Base-by-base conservation (phyloP, 64 coral and sea anemone species). In the Hydrozoanthus tunicans region DNA sequence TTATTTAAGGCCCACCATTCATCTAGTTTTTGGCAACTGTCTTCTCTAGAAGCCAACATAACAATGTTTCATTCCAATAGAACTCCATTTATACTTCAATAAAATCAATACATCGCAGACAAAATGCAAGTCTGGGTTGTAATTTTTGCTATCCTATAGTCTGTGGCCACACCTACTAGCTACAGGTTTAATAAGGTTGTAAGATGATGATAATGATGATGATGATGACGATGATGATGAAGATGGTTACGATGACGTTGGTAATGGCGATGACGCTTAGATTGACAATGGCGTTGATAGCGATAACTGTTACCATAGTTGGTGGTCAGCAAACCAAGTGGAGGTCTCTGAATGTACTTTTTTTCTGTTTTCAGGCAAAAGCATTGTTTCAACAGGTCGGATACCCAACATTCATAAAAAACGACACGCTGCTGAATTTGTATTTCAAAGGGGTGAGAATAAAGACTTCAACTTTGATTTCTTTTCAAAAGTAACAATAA, bases 321-420 rank as follows among this genome's bases (percentile, higher is more conserved):
- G 32, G 32, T 43, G 32, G 32, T 43, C 32, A 43, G 32, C 32
- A 43, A 43, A 43, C 32, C 32, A 72, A 1, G 25, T 24, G 25
- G 5, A 0, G 13, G 25, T 43, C 9, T 25, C 7, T 14, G 0
- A 13, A 13, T 73, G 23, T 6, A 27, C 5, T 55, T 17, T 9
- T 17, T 88, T 75, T 3, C 43, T 20, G 25, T 6, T 54, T 13
- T 60, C 67, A 88, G 84, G 84, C 84, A 58, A 88, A 88, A 43
- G 10, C 68, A 7, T 74, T 88, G 69, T 88, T 88, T 23, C 83
- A 86, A 23, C 84, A 88, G 26, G 84, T 88, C 1, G 84, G 69
- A 27, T 88, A 59, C 57, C 84, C 84, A 74, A 0, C 3, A 13
- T 88, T 88, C 53, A 88, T 88, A 2, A 73, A 88, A 5, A 88